These are phyloP conservation scores for Leucoma salicis DNA, from an alignment of 2,888 invertebrate genomes.

Conservation along the genomic window DNA sequence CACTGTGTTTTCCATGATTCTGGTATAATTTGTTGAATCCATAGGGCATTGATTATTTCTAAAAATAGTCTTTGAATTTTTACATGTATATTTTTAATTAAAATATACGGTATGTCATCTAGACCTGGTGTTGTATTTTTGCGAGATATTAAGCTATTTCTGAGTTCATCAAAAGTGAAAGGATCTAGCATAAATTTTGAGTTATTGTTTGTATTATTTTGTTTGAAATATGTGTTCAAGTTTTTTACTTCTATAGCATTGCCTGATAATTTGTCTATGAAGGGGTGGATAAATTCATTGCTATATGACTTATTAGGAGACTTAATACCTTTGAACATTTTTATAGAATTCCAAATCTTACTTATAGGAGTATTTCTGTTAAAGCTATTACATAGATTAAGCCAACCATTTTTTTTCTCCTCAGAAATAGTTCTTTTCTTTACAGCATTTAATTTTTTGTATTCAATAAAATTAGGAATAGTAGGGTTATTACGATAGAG, in stretches of 20 bases:
- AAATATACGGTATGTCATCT: neutral
- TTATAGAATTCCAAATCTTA: neutral
- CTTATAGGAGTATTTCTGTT: neutral
- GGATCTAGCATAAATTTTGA: neutral
- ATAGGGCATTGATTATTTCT: slow-evolving; percentile 8
- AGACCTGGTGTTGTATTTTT: neutral
- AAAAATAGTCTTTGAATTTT: slow-evolving; percentile 6
- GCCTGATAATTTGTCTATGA: slow-evolving; percentile 1
- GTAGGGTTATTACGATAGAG: neutral
- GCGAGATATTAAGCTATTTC: slow-evolving; percentile 2
- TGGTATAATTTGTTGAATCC: slow-evolving; percentile 5
- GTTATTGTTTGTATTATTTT: neutral
- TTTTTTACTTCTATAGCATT: neutral
- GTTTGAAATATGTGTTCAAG: neutral
- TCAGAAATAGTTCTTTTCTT: neutral
- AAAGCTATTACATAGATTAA: neutral
- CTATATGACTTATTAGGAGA: neutral
- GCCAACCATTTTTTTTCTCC: neutral
- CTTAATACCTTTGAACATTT: slow-evolving; percentile 1
- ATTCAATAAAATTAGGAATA: neutral
- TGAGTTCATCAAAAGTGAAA: neutral
- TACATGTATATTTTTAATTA: slow-evolving; percentile 9
- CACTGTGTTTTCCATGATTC: neutral
- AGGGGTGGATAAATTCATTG: neutral
- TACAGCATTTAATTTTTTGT: neutral